Conservation (phyloP, 2,888 invertebrate species). For the Cheilosia scutellata region DNA sequence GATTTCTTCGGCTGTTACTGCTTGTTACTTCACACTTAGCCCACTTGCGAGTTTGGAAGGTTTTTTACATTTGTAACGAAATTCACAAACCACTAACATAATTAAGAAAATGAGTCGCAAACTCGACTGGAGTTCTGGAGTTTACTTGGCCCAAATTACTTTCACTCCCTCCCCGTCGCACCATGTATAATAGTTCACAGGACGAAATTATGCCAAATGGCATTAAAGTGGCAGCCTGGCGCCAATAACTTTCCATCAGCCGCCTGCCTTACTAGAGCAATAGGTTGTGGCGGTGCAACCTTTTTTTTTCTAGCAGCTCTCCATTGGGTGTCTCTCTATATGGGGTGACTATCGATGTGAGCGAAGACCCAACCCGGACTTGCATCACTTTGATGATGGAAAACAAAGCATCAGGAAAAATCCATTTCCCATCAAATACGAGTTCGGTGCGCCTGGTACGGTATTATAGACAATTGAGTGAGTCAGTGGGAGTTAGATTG, state of each 20-base stretch:
- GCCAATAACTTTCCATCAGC: constrained; percentile 64
- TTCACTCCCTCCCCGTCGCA: background rate
- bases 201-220: constrained; percentile 40
- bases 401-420: constrained; percentile 34
- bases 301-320: constrained; percentile 27
- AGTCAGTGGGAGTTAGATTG: constrained; percentile 51
- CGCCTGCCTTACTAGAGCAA: constrained; percentile 13
- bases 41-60: constrained; percentile 1
- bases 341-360: constrained; percentile 23
- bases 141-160: constrained; percentile 55
- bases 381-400: constrained; percentile 69
- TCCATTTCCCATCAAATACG: constrained; percentile 61
- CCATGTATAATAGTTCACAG: constrained; percentile 19
- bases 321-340: constrained; percentile 43
- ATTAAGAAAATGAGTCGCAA: constrained; percentile 48
- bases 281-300: constrained; percentile 53
- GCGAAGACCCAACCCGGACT: constrained; percentile 35
- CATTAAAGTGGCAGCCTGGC: constrained; percentile 68
- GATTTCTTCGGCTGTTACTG: background rate
- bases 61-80: constrained; percentile 1
- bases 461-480: constrained; percentile 56
- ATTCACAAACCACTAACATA: constrained; percentile 9
- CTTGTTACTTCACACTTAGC: background rate
- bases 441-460: constrained; percentile 12
- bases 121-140: constrained; percentile 36